These are phyloP conservation scores for Drosophila parthenogenetica DNA, from an alignment of 2,888 invertebrate species.

Conservation along the genomic window DNA sequence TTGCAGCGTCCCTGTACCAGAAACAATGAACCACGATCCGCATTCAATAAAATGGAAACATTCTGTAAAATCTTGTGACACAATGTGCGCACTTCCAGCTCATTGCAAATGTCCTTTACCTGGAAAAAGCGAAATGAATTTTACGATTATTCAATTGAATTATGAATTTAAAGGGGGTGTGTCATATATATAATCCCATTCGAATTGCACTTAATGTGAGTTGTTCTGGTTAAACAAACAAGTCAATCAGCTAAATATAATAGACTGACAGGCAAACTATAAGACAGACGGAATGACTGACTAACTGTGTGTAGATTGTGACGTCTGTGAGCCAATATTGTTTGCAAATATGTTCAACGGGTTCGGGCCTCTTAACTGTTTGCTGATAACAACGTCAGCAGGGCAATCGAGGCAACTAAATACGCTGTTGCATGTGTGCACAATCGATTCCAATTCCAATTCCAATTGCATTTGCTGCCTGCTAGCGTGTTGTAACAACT, in stretches of 20 bases:
- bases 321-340: slow-evolving; percentile 29
- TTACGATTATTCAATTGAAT: slow-evolving; percentile 22
- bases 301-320: slow-evolving; percentile 17
- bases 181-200: slow-evolving; percentile 15
- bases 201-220: slow-evolving; percentile 27
- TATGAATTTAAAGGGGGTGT: slow-evolving; percentile 12
- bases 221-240: slow-evolving; percentile 38
- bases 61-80: slow-evolving; percentile 98
- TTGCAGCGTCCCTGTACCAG: slow-evolving; percentile 91
- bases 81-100: slow-evolving; percentile 95
- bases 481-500: slow-evolving; percentile 15
- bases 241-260: slow-evolving; percentile 39
- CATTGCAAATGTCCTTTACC: slow-evolving; percentile 98
- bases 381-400: slow-evolving; percentile 70
- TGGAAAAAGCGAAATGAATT: slow-evolving; percentile 1
- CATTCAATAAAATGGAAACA: slow-evolving; percentile 95
- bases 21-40: slow-evolving; percentile 96
- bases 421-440: slow-evolving; percentile 29
- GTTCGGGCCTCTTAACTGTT: slow-evolving; percentile 53
- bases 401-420: slow-evolving; percentile 25
- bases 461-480: not conserved
- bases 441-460: slow-evolving; percentile 53
- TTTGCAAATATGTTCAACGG: slow-evolving; percentile 2
- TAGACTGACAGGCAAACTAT: slow-evolving; percentile 9
- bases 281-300: too few relatives aligned